Percentiles rank a stretch among this genome's conserved stretches.
Conservation (phyloP, 2,888 invertebrate genomes). For the Aelia acuminata region DNA sequence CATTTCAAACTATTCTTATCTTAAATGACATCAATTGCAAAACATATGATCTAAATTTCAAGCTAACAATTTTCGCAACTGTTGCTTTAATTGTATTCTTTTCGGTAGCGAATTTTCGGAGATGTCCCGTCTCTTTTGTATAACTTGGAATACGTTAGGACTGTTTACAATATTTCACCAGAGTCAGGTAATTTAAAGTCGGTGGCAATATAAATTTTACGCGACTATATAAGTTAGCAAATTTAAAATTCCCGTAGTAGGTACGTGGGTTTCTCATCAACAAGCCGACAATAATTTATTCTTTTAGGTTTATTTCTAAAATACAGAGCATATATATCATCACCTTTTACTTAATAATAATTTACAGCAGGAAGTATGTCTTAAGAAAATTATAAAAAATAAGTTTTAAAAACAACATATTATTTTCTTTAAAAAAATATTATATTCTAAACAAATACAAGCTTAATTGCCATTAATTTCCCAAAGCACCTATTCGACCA, state of each 20-base stretch:
- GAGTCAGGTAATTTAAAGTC: conserved; percentile 1
- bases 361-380: no score
- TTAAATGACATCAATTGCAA: conserved; percentile 10
- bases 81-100: conserved; percentile 30
- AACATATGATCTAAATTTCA: conserved; percentile 38
- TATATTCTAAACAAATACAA: no score
- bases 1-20: conserved; percentile 17
- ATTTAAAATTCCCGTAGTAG: neutral
- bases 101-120: conserved; percentile 23
- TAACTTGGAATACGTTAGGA: neutral
- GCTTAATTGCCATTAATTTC: no score
- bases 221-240: neutral
- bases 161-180: conserved; percentile 16
- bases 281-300: neutral
- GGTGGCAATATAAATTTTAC: conserved; percentile 1
- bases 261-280: neutral
- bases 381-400: no score
- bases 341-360: no score
- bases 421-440: no score
- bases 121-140: neutral
- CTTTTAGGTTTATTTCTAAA: neutral
- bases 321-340: no score
- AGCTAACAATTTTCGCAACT: conserved; percentile 27
- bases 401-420: no score
- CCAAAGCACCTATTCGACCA: no score